Base-by-base conservation (phyloP, 2,797 vertebrate species). In the Mallotus villosus region DNA sequence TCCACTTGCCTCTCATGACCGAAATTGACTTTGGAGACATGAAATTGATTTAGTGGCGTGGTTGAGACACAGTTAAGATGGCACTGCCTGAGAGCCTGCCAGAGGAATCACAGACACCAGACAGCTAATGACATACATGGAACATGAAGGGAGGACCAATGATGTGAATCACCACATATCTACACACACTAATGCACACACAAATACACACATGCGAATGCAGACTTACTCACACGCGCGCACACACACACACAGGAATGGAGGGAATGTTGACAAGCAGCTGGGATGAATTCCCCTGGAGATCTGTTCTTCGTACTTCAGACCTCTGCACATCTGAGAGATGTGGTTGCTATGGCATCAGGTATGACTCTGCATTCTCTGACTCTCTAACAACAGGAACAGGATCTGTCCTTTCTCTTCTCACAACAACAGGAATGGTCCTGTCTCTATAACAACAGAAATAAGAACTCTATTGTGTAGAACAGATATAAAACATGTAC, bases 261-360 rank as follows among this genome's bases (percentile, higher is more conserved):
- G 41, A 4, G 41, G 14, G 51, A 51, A 61, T 34, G 62, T 62
- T 76, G 63, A n/a, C 68, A 78, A 77, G 78, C 79, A 74, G 73
- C 72, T 74, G 80, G 77, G 75, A 85, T 58, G 73, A 76, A 84
- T 85, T 81, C 51, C 82, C 83, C 29, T 46, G 41, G 41, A 0
- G 19, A 74, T 82, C 79, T 46, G 19, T 74, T 82, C 79, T 46
- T 61, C 3, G 76, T 78, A 72, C 77, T 82, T 88, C 19, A 77
- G 78, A 83, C 76, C 79, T 84, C 75, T 61, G 69, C 17, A 32
- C 73, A 70, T 57, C 71, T 81, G 81, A 65, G 22, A 72, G 27
- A 63, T 73, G 74, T 58, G 72, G 88, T 88, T 91, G 82, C 84
- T 76, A 90, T 89, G 84, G 84, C 22, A 57, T 71, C 86, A 79